Evolutionary conservation across 2,888 invertebrate species (phyloP), one percentile per base, ranked within the genome.

Genomic region (Agonopterix alstromeriana): DNA sequence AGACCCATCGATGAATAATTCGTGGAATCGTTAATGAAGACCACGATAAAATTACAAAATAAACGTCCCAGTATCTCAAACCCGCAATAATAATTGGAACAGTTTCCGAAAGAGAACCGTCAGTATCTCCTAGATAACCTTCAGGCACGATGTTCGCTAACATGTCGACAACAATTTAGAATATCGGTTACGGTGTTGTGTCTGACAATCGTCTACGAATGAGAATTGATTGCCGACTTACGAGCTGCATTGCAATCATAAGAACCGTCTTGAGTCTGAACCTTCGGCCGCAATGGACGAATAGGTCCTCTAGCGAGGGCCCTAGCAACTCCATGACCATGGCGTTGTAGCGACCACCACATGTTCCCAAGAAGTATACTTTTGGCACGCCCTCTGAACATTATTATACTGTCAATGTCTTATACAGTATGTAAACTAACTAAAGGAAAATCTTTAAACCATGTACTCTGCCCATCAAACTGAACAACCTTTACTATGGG

Each of bases 361-460:
- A 99, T 67, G 99, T 98, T 64, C 99, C 99, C 91, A 99, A 98
- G 91, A 99, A 99, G 92, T 96, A 98, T 70, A 99, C 98, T 92
- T 98, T 98, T 73, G 99, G 99, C 84, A 99, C 92, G 79, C 99
- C 99, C 92, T 99, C 98, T 97, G 89, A 84, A 86, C 67, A 77
- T 78, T 17, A 77, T 57, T 63, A 56, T 60, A 60, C 56, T 46
- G 53, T 75, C 59, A 73, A 55, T 63, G 53, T 52, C 14, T 40
- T 35, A 2, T 27, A 27, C n/a, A 35, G 8, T 10, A n/a, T n/a
- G n/a, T n/a, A n/a, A n/a, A n/a, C n/a, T n/a, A n/a, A n/a, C n/a
- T n/a, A n/a, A n/a, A n/a, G n/a, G n/a, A n/a, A n/a, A n/a, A n/a
- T n/a, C n/a, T n/a, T n/a, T n/a, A n/a, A n/a, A n/a, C n/a, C n/a